Base-by-base conservation (phyloP, 2,797 vertebrate species). In the Rhincodon typus region DNA sequence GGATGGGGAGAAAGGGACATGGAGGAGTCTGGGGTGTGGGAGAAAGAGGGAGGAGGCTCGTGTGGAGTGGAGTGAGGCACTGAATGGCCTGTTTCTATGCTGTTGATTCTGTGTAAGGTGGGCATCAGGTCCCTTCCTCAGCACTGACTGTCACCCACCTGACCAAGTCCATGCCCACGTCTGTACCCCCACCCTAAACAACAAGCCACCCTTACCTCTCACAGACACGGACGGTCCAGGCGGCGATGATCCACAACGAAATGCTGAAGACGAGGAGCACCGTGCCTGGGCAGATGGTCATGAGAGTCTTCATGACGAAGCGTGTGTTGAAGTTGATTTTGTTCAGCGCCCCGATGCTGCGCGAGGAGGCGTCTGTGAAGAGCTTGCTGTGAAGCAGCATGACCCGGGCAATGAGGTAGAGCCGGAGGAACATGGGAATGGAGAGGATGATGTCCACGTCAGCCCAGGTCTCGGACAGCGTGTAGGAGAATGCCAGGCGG, bases 281-380 rank as follows among this genome's bases (percentile, higher is more conserved):
- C 0, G 99, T 99, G 96, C 99, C 99, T 0, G 99, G 99, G 97
- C 99, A 99, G 98, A 99, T 99, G 96, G 99, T 99, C 99, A 99
- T 99, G 97, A 99, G 98, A 0, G 99, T 99, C 98, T 99, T 99
- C 99, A 99, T 99, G 97, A 99, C 99, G 0, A 99, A 99, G 94
- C 99, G 98, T 0, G 99, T 99, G 98, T 99, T 99, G 97, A 99
- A 99, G 98, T 99, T 99, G 97, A 99, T 99, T 98, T 98, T 98
- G 97, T 98, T 98, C 96, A 98, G 97, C 0, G 98, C 98, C 2
- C 90, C 90, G 8, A 93, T 93, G 90, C 90, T 93, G 19, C 90
- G 62, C 6, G 90, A 93, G 19, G 90, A 93, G n/a, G 90, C 90
- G 62, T 93, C 90, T 19, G 90, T 93, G 90, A 93, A 93, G 62